phyloP scores from a whole-genome alignment of 2,888 invertebrate species.

The Troides helena region DNA sequence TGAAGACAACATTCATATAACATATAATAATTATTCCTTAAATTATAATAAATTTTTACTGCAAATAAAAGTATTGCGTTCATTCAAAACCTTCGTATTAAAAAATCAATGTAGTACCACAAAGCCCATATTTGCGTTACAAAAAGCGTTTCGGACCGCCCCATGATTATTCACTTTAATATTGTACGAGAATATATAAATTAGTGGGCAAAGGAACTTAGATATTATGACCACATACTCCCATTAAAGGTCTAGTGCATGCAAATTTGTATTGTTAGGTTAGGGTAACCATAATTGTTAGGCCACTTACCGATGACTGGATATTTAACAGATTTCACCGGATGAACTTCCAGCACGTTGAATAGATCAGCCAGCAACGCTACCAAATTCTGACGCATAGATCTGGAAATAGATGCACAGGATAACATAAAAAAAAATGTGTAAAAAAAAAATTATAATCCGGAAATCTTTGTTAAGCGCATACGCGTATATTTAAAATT shows the following conservation, averaged over 20 bases:
- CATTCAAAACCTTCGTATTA: slow-evolving; percentile 27
- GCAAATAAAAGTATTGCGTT: slow-evolving; percentile 33
- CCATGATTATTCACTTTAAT: slow-evolving; percentile 34
- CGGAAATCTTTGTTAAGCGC: too few relatives aligned
- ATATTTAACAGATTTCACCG: slow-evolving; percentile 91
- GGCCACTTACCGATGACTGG: slow-evolving; percentile 83
- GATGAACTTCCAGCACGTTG: slow-evolving; percentile 95
- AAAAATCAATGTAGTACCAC: slow-evolving; percentile 27
- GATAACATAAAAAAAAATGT: too few relatives aligned
- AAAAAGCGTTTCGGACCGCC: slow-evolving; percentile 54
- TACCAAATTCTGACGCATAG: slow-evolving; percentile 94
- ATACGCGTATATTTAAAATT: too few relatives aligned
- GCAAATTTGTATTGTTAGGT: slow-evolving; percentile 49
- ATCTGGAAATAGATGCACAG: slow-evolving; percentile 79
- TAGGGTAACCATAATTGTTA: slow-evolving; percentile 14
- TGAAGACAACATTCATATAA: slow-evolving; percentile 31
- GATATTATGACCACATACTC: slow-evolving; percentile 80
- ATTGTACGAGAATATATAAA: slow-evolving; percentile 39
- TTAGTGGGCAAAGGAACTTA: slow-evolving; percentile 66
- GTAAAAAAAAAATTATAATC: too few relatives aligned
- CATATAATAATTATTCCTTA: slow-evolving; percentile 34
- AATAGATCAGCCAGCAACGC: slow-evolving; percentile 96
- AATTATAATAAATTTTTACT: slow-evolving; percentile 33
- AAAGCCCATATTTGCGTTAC: slow-evolving; percentile 33
- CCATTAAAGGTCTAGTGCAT: slow-evolving; percentile 68